Evolutionary conservation across 2,797 vertebrate genomes (phyloP).

Genomic region (Cirrhinus molitorella): DNA sequence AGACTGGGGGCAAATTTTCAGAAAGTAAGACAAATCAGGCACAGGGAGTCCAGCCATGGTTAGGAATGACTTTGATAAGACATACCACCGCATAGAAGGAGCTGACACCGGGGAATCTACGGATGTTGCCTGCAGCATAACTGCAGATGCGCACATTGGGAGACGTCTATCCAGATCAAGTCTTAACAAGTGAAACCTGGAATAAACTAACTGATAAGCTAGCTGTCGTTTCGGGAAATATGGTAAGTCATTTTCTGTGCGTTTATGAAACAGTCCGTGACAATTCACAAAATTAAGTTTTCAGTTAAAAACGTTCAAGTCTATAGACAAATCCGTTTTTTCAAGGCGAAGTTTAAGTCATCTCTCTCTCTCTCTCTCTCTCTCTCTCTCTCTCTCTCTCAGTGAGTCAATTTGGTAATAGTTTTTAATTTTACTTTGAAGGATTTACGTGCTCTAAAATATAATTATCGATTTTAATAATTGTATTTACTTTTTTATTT

Average conservation of each 20-base stretch:
- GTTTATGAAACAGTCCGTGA: background rate
- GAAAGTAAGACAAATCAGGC: background rate
- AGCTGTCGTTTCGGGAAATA: background rate
- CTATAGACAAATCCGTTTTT: background rate
- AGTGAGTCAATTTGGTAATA: background rate
- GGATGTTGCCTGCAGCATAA: constrained; percentile 55
- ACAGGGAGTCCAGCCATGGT: constrained; percentile 40
- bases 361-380: background rate
- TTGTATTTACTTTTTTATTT: too few species aligned
- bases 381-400: background rate
- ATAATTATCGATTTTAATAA: too few species aligned
- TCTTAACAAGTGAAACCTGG: constrained; percentile 38
- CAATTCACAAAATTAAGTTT: background rate
- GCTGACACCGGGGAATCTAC: constrained; percentile 26
- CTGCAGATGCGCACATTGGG: constrained; percentile 55
- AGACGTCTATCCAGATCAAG: constrained; percentile 11
- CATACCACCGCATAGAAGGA: constrained; percentile 23
- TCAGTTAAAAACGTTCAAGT: background rate
- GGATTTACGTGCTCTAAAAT: background rate
- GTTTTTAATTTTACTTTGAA: background rate
- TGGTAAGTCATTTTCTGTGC: constrained; percentile 18
- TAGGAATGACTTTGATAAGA: constrained; percentile 40
- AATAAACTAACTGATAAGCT: constrained; percentile 4
- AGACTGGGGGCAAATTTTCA: constrained; percentile 19
- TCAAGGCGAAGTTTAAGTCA: background rate